Percentiles rank a stretch among this genome's conserved stretches.
Conservation (phyloP, 92 coral and sea anemone genomes). For the Hydrozoanthus gracilis region DNA sequence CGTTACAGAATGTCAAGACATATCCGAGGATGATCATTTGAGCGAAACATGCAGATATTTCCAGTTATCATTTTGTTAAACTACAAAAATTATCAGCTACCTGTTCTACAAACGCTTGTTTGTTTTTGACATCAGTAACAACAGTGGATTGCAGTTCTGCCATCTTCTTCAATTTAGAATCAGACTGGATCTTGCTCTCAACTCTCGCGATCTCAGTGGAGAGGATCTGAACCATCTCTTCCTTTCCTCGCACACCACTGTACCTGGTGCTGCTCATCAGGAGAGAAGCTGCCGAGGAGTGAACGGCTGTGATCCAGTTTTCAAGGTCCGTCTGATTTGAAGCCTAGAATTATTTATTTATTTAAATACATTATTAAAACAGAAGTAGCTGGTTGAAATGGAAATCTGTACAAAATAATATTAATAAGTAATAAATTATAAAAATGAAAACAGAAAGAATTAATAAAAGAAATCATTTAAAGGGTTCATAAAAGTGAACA, state of each 20-base stretch:
- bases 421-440: too few species aligned
- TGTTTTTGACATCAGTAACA: slow-evolving; percentile 89
- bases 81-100: slow-evolving; percentile 32
- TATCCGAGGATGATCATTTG: too few species aligned
- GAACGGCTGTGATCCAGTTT: slow-evolving; percentile 95
- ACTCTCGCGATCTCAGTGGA: slow-evolving; percentile 62
- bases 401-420: too few species aligned
- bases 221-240: slow-evolving; percentile 80
- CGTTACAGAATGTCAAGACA: too few species aligned
- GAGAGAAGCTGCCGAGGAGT: slow-evolving; percentile 91
- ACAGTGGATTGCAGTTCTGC: slow-evolving; percentile 97
- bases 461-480: too few species aligned
- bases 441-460: not conserved
- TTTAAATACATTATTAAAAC: not conserved
- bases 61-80: not conserved
- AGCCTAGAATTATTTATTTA: slow-evolving; percentile 61
- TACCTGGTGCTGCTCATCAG: slow-evolving; percentile 56
- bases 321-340: slow-evolving; percentile 95
- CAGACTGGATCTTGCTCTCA: slow-evolving; percentile 85
- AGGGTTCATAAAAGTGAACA: too few species aligned
- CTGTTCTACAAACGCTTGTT: slow-evolving; percentile 93
- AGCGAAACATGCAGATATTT: too few species aligned
- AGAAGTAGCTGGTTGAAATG: not conserved
- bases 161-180: slow-evolving; percentile 97
- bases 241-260: slow-evolving; percentile 80